Percentiles rank a stretch among this genome's conserved stretches.
phyloP scores from a whole-genome alignment of 2,113 vertebrate species.

The Phalacrocorax brasilianus region DNA sequence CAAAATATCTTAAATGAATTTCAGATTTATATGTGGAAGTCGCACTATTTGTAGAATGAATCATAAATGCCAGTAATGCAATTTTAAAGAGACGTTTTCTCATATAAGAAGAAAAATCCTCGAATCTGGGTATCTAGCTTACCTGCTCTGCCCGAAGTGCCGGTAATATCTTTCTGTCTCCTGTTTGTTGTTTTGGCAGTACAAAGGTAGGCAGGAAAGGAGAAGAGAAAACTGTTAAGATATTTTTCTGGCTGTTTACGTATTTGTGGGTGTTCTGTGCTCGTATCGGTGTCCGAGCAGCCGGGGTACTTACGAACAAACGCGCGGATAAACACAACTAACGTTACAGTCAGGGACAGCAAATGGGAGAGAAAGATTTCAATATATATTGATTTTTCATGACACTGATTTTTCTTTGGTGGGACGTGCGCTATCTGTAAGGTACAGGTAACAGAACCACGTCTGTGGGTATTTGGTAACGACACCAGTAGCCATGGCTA shows the following conservation, averaged over 20 bases:
- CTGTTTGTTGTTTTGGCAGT: background rate
- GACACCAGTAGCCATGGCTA: background rate
- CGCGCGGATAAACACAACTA: background rate
- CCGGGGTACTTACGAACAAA: background rate
- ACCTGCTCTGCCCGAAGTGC: slow-evolving; percentile 22
- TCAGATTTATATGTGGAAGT: slow-evolving; percentile 61
- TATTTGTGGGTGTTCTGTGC: background rate
- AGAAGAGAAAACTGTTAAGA: background rate
- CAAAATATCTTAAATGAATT: slow-evolving; percentile 68
- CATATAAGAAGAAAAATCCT: slow-evolving; percentile 35
- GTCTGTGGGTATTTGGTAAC: background rate
- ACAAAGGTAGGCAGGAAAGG: background rate
- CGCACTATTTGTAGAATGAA: slow-evolving; percentile 65
- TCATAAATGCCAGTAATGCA: slow-evolving; percentile 64
- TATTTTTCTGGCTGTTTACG: background rate
- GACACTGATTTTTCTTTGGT: background rate
- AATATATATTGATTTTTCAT: slow-evolving; percentile 5
- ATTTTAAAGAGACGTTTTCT: slow-evolving; percentile 61
- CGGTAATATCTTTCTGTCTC: background rate
- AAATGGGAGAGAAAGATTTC: background rate
- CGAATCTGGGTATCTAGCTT: background rate
- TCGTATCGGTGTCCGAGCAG: background rate
- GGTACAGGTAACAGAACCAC: background rate
- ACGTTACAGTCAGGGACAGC: background rate
- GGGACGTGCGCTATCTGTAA: background rate